A percentile compares a stretch with the other conserved stretches of the same genome.
phyloP scores from a whole-genome alignment of 2,113 vertebrate genomes.

The Prunella himalayana region DNA sequence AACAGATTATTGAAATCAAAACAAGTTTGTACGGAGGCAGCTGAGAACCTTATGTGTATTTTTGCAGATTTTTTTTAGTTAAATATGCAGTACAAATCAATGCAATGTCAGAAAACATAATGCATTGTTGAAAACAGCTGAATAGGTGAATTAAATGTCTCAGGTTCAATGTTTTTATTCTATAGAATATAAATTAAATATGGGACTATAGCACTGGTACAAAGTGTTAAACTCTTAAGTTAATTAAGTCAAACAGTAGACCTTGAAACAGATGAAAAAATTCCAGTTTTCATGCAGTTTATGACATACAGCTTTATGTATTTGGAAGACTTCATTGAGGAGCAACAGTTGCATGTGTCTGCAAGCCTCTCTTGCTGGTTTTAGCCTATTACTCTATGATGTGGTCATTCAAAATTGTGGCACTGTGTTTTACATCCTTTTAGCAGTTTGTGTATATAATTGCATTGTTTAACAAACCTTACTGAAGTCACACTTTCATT shows the following conservation, averaged over 20 bases:
- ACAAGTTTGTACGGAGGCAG: background rate
- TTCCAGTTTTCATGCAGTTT: background rate
- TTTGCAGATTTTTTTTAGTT: background rate
- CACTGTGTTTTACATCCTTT: background rate
- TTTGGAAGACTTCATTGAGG: background rate
- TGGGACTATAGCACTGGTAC: background rate
- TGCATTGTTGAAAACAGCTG: background rate
- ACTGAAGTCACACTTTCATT: background rate
- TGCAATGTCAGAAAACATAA: background rate
- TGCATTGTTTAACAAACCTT: background rate
- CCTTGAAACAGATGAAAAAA: background rate
- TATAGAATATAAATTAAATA: background rate
- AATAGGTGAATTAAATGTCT: background rate
- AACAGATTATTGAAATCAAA: constrained; percentile 21
- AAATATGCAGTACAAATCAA: background rate
- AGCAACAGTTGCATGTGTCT: background rate
- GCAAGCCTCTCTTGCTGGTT: background rate
- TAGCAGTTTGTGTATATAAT: background rate
- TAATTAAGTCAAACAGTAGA: background rate
- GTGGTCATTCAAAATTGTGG: background rate
- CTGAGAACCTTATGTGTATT: background rate
- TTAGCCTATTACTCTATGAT: background rate
- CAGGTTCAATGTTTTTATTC: background rate
- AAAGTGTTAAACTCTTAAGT: background rate
- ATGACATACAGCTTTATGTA: background rate